phyloP scores from a whole-genome alignment of 2,113 vertebrate genomes.

The Cololabis saira region DNA sequence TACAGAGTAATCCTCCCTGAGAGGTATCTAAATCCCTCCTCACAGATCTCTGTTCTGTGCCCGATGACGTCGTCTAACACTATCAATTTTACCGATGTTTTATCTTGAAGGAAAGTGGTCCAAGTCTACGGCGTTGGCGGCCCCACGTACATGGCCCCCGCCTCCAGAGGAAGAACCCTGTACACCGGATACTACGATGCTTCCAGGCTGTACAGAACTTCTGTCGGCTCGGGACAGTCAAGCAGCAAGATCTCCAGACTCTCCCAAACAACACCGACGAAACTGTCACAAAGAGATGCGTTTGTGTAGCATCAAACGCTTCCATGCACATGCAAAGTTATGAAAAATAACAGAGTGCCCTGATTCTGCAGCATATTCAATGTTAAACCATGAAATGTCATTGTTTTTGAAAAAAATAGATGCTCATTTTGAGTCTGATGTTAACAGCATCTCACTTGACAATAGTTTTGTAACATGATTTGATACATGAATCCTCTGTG shows the following conservation, averaged over 20 bases:
- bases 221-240: conserved; percentile 41
- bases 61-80: too few relatives aligned
- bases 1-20: conserved; percentile 51
- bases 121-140: conserved; percentile 28
- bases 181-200: conserved; percentile 65
- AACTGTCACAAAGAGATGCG: conserved; percentile 70
- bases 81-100: not conserved
- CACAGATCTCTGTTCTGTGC: not conserved
- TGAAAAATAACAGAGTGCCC: too few relatives aligned
- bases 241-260: conserved; percentile 60
- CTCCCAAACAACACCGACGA: conserved; percentile 51
- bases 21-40: conserved; percentile 60
- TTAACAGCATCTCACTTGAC: too few relatives aligned
- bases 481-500: too few relatives aligned
- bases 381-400: too few relatives aligned
- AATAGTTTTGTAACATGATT: too few relatives aligned
- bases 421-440: too few relatives aligned
- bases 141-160: conserved; percentile 43
- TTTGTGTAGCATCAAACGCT: conserved; percentile 66
- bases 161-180: conserved; percentile 40
- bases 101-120: conserved; percentile 25
- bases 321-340: not conserved
- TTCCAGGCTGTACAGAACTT: conserved; percentile 46
- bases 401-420: too few relatives aligned
- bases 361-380: too few relatives aligned